Conservation (phyloP, 2,797 vertebrate species). For the Gila robusta region DNA sequence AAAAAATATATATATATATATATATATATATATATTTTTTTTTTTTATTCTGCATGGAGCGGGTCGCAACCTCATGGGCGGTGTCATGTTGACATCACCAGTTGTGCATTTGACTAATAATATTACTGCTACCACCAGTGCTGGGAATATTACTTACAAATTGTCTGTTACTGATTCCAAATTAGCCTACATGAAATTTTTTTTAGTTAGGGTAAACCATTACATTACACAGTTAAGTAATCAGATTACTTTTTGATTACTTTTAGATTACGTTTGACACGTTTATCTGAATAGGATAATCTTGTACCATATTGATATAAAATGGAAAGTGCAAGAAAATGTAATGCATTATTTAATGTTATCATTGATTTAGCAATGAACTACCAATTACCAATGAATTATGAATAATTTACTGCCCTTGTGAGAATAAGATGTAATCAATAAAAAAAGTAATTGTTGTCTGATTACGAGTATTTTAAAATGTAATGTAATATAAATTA, state of each 20-base stretch:
- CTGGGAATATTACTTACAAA: neutral
- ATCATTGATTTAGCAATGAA: neutral
- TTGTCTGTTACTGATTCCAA: neutral
- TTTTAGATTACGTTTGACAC: neutral
- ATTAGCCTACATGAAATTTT: neutral
- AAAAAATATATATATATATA: no score
- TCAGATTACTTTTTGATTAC: neutral
- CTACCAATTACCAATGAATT: neutral
- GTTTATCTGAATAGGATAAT: neutral
- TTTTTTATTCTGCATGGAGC: neutral
- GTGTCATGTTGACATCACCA: conserved; percentile 6
- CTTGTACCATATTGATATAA: neutral
- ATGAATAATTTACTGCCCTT: neutral
- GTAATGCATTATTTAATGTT: neutral
- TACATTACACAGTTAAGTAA: neutral
- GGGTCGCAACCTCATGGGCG: neutral
- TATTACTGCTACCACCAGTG: neutral
- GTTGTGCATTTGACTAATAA: neutral
- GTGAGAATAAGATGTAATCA: neutral
- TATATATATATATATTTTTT: no score
- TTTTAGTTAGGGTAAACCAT: neutral
- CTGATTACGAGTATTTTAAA: neutral
- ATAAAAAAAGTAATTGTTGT: neutral
- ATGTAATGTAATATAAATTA: neutral
- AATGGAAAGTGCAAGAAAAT: neutral